Conservation (phyloP, 1,140 invertebrate species). For the Hylyphantes graminicola region DNA sequence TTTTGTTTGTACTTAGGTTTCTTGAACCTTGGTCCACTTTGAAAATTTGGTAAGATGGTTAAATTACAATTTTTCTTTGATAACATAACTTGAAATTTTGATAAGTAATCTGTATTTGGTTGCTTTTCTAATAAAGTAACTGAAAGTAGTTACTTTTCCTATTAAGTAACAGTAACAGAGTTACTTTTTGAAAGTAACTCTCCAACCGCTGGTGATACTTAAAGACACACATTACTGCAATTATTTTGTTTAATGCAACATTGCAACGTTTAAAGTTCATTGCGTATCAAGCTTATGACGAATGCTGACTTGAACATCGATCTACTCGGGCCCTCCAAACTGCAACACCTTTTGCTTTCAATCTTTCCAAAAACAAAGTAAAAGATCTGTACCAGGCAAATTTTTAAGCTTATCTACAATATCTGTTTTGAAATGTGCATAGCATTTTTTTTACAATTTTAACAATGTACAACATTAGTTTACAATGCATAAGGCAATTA, state of each 20-base stretch:
- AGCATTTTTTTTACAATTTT: constrained; percentile 40
- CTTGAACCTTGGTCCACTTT: too few species aligned
- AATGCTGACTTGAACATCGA: constrained; percentile 16
- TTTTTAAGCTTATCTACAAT: constrained; percentile 47
- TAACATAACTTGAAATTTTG: too few species aligned
- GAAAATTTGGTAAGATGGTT: too few species aligned
- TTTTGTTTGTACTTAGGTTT: too few species aligned
- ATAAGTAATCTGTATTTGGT: too few species aligned
- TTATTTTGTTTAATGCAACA: constrained; percentile 8
- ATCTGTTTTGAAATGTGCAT: constrained; percentile 21
- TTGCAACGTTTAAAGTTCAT: constrained; percentile 12
- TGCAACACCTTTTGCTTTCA: constrained; percentile 23
- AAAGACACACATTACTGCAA: constrained; percentile 20
- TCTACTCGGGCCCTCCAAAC: constrained; percentile 4
- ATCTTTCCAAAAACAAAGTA: constrained; percentile 20
- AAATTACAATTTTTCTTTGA: too few species aligned
- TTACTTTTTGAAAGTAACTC: too few species aligned
- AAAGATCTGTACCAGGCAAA: constrained; percentile 33
- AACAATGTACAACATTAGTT: constrained; percentile 29
- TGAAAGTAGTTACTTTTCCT: too few species aligned
- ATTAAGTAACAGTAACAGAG: too few species aligned
- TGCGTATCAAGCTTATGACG: constrained; percentile 1
- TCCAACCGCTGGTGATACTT: not conserved
- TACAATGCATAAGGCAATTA: constrained; percentile 15
- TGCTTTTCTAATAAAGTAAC: too few species aligned